Base-by-base conservation (phyloP, 2,888 invertebrate species). In the Platynereis dumerilii region DNA sequence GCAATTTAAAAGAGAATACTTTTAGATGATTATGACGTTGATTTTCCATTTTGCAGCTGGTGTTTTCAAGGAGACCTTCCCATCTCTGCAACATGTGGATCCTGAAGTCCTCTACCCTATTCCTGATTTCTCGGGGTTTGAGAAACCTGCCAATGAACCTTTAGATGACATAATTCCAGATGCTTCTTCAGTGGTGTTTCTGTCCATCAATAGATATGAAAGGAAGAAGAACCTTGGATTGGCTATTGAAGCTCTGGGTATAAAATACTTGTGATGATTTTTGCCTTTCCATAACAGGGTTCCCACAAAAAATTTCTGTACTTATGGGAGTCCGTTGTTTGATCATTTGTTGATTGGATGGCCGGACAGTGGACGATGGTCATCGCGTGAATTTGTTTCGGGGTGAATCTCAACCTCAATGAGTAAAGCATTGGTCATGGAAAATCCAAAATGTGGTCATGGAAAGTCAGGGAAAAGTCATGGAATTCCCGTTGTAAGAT, bases 131-230 rank as follows among this genome's bases (percentile, higher is more conserved):
- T 67, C 75, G 44, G 67, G 75, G 28, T 77, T 80, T 64, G 72
- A 83, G 42, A 70, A 74, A 44, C 72, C 75, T 15, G 64, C 75
- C 2, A 76, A 76, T 5, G 67, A 72, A 22, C 69, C 72, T 10
- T 65, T 72, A 17, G 71, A 73, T 63, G 77, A 78, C 22, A 53
- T 79, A 22, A 69, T 84, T 7, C 80, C 81, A 7, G 62, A 67
- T 1, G 69, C 74, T 22, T 80, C 78, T 29, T 72, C 76, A 20
- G 76, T 74, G 44, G 84, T 94, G 44, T 92, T 97, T 81, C 86
- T 99, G 12, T 99, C 98, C 0, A 91, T 99, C 71, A 99, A 99
- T 86, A 90, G 99, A 69, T 99, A 92, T 85, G 99, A 99, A 81
- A 89, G 94, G 7, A 99, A 99, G 82, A 99, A 99, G 85, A 93